A percentile compares a stretch with the other conserved stretches of the same genome.
phyloP scores from a whole-genome alignment of 2,113 vertebrate species.

The Syngnathus scovelli region DNA sequence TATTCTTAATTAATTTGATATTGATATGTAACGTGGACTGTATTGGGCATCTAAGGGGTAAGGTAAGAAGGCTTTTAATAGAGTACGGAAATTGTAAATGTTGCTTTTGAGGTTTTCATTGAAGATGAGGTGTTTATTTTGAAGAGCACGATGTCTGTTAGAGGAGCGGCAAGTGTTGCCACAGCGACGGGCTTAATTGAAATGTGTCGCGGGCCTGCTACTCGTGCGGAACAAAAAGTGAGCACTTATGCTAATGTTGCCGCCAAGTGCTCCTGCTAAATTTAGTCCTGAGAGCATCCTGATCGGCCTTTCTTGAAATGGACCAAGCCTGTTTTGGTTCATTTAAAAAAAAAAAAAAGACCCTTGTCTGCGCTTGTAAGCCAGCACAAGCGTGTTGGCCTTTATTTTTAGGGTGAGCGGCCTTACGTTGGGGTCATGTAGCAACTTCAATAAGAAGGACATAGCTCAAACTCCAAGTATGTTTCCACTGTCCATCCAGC shows the following conservation, averaged over 20 bases:
- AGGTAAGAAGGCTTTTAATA: too few relatives aligned
- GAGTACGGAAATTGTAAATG: not conserved
- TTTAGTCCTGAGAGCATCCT: constrained; percentile 31
- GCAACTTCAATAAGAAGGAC: constrained; percentile 62
- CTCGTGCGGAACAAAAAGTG: constrained; percentile 33
- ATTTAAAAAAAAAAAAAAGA: constrained; percentile 6
- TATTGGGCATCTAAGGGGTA: too few relatives aligned
- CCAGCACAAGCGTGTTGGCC: constrained; percentile 31
- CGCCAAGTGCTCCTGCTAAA: constrained; percentile 25
- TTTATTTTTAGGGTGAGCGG: constrained; percentile 67
- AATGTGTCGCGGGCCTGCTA: constrained; percentile 15
- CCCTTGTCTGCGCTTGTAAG: constrained; percentile 10
- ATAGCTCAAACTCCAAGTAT: constrained; percentile 69
- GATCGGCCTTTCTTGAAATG: constrained; percentile 38
- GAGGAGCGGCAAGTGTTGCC: constrained; percentile 23
- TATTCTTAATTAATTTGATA: too few relatives aligned
- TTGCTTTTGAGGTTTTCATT: not conserved
- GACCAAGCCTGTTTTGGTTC: constrained; percentile 3
- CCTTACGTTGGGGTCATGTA: constrained; percentile 39
- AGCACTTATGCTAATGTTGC: constrained; percentile 53
- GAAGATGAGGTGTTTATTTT: not conserved
- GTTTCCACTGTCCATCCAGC: constrained; percentile 66
- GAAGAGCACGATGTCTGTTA: too few relatives aligned
- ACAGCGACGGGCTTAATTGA: constrained; percentile 53
- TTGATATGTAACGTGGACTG: too few relatives aligned